A percentile compares a stretch with the other conserved stretches of the same genome.
phyloP scores from a whole-genome alignment of 2,888 invertebrate species.

The Agriopis leucophaearia region DNA sequence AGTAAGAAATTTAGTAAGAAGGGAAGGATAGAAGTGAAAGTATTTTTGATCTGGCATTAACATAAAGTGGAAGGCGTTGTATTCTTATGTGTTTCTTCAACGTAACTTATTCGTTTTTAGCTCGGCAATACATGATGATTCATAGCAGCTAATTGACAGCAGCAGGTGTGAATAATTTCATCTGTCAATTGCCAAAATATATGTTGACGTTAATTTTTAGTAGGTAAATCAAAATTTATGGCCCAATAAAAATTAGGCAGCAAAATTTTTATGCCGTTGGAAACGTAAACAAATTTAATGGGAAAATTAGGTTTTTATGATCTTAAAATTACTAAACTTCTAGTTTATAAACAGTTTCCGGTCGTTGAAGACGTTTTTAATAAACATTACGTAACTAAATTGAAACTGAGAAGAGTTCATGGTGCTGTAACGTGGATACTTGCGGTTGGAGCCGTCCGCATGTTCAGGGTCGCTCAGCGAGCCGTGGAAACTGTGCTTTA shows the following conservation, averaged over 20 bases:
- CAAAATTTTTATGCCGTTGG: slow-evolving; percentile 24
- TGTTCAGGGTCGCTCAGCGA: too few species aligned
- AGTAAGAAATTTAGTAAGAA: too few species aligned
- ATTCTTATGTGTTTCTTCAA: too few species aligned
- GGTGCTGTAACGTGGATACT: too few species aligned
- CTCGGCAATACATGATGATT: slow-evolving; percentile 2
- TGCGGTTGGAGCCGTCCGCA: too few species aligned
- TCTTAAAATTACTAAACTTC: slow-evolving; percentile 10
- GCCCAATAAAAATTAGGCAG: slow-evolving; percentile 20
- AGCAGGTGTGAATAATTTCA: slow-evolving; percentile 15
- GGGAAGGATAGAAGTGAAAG: too few species aligned
- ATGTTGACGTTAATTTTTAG: slow-evolving; percentile 9
- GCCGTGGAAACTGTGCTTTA: too few species aligned
- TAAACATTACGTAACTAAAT: neutral
- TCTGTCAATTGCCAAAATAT: slow-evolving; percentile 9
- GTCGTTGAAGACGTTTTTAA: neutral
- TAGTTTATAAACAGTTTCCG: slow-evolving; percentile 9
- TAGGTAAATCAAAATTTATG: slow-evolving; percentile 24
- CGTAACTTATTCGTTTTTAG: neutral
- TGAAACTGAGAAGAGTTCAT: neutral
- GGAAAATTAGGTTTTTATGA: slow-evolving; percentile 13
- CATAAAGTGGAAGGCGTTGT: too few species aligned
- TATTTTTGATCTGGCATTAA: too few species aligned
- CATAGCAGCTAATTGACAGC: slow-evolving; percentile 3
- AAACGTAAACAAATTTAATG: slow-evolving; percentile 29